Percentiles rank a stretch among this genome's conserved stretches.
phyloP scores from a whole-genome alignment of 2,888 invertebrate genomes.

The Ariolimax columbianus region DNA sequence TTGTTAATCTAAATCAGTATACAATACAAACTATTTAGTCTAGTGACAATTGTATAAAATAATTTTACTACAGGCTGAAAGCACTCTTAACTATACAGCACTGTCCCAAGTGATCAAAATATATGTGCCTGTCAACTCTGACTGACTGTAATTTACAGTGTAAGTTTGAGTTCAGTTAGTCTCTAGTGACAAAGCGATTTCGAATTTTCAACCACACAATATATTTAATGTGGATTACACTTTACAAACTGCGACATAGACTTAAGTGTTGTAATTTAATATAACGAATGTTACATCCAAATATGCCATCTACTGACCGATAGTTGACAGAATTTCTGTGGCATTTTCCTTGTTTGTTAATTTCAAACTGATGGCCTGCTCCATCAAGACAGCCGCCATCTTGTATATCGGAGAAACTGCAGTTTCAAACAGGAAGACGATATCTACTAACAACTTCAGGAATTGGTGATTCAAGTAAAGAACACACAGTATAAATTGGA shows the following conservation, averaged over 20 bases:
- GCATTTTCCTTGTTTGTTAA: constrained; percentile 54
- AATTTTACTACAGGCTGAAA: too few species aligned
- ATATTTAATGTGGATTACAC: neutral
- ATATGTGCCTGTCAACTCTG: too few species aligned
- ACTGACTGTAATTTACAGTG: too few species aligned
- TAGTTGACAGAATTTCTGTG: constrained; percentile 53
- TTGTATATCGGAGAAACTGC: constrained; percentile 31
- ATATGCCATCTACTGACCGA: constrained; percentile 47
- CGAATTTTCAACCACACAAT: neutral
- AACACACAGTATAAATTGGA: too few species aligned
- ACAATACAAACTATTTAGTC: too few species aligned
- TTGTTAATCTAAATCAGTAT: too few species aligned
- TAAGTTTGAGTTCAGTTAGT: too few species aligned
- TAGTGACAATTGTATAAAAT: too few species aligned
- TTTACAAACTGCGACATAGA: neutral
- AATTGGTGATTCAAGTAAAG: too few species aligned
- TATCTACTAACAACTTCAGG: neutral
- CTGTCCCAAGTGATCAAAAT: too few species aligned
- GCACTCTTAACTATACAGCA: too few species aligned
- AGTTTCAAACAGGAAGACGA: constrained; percentile 12
- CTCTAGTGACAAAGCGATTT: constrained; percentile 21
- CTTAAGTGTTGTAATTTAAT: neutral
- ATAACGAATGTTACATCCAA: neutral
- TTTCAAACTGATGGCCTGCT: constrained; percentile 54
- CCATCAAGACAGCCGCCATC: constrained; percentile 57